Conservation (phyloP, 2,113 vertebrate species). For the Rhagologus leucostigma region DNA sequence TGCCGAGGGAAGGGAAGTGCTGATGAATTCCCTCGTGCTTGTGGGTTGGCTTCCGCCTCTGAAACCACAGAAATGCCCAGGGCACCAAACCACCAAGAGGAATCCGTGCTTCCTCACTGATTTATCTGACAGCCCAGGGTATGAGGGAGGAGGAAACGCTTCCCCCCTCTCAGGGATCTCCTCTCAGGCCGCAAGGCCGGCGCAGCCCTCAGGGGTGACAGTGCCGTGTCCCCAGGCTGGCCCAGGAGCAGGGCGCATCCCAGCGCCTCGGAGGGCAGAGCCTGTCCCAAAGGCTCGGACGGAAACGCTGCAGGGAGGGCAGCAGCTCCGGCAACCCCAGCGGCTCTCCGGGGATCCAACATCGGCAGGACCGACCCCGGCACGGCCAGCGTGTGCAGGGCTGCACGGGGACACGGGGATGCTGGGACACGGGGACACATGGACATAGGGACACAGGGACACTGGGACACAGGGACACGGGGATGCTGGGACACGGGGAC, state of each 20-base stretch:
- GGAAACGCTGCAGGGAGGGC: background rate
- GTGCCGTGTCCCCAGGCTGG: no score
- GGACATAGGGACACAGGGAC: no score
- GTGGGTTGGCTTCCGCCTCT: background rate
- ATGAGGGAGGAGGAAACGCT: rapidly evolving
- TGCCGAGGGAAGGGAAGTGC: background rate
- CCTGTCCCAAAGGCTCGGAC: background rate
- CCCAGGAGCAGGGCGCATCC: background rate
- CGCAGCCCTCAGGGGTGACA: background rate
- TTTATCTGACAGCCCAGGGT: rapidly evolving
- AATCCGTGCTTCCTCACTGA: background rate
- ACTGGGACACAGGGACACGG: no score
- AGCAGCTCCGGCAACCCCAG: background rate
- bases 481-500: no score
- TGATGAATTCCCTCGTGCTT: background rate
- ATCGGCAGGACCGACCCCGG: rapidly evolving
- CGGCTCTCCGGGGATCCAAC: rapidly evolving
- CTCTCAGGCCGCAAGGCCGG: rapidly evolving
- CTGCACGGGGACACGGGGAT: rapidly evolving
- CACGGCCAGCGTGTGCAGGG: no score
- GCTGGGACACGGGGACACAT: no score
- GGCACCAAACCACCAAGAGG: background rate
- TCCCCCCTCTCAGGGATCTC: background rate
- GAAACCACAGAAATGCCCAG: background rate
- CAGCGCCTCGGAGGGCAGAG: background rate